Percentiles rank a stretch among this genome's conserved stretches.
Conservation (phyloP, 1,140 invertebrate species). For the Leptinotarsa undecemlineata region DNA sequence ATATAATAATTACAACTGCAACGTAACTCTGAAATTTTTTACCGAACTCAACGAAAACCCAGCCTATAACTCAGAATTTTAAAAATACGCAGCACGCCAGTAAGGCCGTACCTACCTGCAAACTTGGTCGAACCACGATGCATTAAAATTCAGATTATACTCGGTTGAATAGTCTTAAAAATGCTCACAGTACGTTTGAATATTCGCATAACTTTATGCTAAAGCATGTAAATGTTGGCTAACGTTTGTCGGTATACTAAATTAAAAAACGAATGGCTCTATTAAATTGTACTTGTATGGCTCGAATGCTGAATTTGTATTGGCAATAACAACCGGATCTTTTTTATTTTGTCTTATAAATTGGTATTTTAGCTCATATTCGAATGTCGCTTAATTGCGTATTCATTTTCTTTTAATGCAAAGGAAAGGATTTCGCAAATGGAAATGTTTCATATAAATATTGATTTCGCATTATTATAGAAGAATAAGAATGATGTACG, state of each 20-base stretch:
- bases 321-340: conserved; percentile 29
- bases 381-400: conserved; percentile 29
- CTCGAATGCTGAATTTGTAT: conserved; percentile 36
- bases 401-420: conserved; percentile 37
- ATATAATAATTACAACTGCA: too few species aligned
- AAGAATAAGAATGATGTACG: background rate
- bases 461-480: conserved; percentile 8
- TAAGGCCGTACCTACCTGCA: conserved; percentile 24
- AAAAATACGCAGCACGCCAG: conserved; percentile 15
- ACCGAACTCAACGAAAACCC: conserved; percentile 1
- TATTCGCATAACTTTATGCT: conserved; percentile 42
- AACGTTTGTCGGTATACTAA: conserved; percentile 46
- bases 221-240: conserved; percentile 37
- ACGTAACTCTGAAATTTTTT: background rate
- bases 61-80: conserved; percentile 20
- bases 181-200: conserved; percentile 40
- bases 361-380: conserved; percentile 31
- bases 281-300: conserved; percentile 48
- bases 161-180: conserved; percentile 36
- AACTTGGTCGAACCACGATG: conserved; percentile 19
- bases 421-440: conserved; percentile 3
- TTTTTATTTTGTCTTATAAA: conserved; percentile 33
- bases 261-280: conserved; percentile 48
- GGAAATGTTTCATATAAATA: background rate
- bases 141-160: conserved; percentile 44